Evolutionary conservation across 2,113 vertebrate genomes (phyloP).

Genomic region (Eubucco bourcierii): DNA sequence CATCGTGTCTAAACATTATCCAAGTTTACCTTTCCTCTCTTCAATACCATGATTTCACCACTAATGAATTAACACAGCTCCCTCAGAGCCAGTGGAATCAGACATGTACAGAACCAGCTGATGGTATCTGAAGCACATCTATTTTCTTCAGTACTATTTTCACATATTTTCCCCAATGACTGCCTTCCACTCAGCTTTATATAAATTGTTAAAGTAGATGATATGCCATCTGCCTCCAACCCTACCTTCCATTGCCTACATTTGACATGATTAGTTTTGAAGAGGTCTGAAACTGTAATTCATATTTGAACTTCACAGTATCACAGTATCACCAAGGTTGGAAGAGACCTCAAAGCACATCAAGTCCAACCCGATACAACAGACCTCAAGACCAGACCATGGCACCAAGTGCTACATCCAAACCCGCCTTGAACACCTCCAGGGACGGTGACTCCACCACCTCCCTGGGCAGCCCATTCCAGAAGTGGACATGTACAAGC

Average conservation of each 20-base stretch:
- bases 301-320: too few relatives aligned
- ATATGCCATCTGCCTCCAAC: constrained; percentile 3
- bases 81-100: neutral
- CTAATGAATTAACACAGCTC: constrained; percentile 13
- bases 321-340: too few relatives aligned
- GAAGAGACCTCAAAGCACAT: too few relatives aligned
- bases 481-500: too few relatives aligned
- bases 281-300: constrained; percentile 34
- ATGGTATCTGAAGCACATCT: neutral
- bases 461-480: too few relatives aligned
- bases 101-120: neutral
- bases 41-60: neutral
- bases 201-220: neutral
- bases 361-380: too few relatives aligned
- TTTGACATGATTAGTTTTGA: constrained; percentile 22
- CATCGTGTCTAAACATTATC: neutral
- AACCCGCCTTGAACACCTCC: too few relatives aligned
- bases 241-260: neutral
- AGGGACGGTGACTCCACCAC: too few relatives aligned
- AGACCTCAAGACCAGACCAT: too few relatives aligned
- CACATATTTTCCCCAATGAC: neutral
- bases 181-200: neutral
- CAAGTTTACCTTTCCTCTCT: neutral
- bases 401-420: too few relatives aligned
- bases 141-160: constrained; percentile 3